phyloP scores from a whole-genome alignment of 1,140 invertebrate genomes.

The Drosophila sp. region DNA sequence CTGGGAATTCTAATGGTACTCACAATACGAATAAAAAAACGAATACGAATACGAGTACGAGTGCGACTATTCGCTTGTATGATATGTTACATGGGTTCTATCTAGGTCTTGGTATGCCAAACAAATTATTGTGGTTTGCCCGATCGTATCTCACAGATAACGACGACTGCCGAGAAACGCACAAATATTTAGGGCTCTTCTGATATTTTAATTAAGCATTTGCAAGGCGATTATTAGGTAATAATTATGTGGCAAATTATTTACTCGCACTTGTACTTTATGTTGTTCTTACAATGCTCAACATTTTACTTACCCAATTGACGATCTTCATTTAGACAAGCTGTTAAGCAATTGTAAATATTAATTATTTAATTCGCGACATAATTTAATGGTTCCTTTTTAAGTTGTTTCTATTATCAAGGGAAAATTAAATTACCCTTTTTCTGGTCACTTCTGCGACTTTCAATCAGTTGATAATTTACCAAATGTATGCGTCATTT shows the following conservation, averaged over 20 bases:
- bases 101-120: constrained; percentile 43
- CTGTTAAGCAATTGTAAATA: no score
- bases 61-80: background rate
- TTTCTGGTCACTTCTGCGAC: no score
- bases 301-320: no score
- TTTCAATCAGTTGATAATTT: no score
- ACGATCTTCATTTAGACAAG: no score
- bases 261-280: no score
- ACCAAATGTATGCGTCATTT: no score
- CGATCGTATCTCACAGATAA: constrained; percentile 6
- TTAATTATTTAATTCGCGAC: no score
- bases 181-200: background rate
- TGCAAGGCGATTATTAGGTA: constrained; percentile 1
- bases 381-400: no score
- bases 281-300: no score
- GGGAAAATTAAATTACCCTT: no score
- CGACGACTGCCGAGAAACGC: background rate
- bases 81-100: constrained; percentile 1
- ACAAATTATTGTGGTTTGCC: constrained; percentile 29
- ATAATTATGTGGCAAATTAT: constrained; percentile 9
- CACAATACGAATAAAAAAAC: background rate
- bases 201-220: constrained; percentile 7
- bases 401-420: no score
- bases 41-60: background rate
- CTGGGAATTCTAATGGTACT: constrained; percentile 42